Conservation (phyloP, 2,888 invertebrate genomes). For the Watsonalla binaria region DNA sequence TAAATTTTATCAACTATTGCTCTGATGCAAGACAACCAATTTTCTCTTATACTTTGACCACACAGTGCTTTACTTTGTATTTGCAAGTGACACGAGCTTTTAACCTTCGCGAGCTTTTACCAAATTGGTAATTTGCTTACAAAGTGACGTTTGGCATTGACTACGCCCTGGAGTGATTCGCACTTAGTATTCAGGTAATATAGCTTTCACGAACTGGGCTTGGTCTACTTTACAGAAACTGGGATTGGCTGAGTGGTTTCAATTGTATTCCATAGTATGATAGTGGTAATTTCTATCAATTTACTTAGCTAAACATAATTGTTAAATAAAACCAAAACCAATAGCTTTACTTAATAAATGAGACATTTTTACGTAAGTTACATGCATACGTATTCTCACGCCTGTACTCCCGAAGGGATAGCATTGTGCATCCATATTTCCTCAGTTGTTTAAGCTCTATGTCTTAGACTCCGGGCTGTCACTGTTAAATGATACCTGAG, state of each 20-base stretch:
- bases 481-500: no score
- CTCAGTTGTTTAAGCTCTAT: no score
- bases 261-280: not conserved
- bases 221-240: not conserved
- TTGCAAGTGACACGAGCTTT: conserved; percentile 31
- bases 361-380: no score
- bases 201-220: not conserved
- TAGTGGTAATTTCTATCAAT: no score
- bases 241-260: not conserved
- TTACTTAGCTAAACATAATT: no score
- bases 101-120: conserved; percentile 51
- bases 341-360: no score
- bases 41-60: conserved; percentile 12
- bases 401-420: no score
- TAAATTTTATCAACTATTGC: no score
- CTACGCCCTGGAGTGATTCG: conserved; percentile 26
- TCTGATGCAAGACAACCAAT: not conserved
- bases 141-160: conserved; percentile 27
- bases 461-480: no score
- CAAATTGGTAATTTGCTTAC: conserved; percentile 47
- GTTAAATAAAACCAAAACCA: no score
- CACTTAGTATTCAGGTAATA: conserved; percentile 1
- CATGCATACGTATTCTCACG: no score
- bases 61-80: not conserved
- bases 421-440: no score